Evolutionary conservation across 30 jellyfish, hydroid and myxozoan genomes (phyloP).

Genomic region (Pseudorhiza aurosa): DNA sequence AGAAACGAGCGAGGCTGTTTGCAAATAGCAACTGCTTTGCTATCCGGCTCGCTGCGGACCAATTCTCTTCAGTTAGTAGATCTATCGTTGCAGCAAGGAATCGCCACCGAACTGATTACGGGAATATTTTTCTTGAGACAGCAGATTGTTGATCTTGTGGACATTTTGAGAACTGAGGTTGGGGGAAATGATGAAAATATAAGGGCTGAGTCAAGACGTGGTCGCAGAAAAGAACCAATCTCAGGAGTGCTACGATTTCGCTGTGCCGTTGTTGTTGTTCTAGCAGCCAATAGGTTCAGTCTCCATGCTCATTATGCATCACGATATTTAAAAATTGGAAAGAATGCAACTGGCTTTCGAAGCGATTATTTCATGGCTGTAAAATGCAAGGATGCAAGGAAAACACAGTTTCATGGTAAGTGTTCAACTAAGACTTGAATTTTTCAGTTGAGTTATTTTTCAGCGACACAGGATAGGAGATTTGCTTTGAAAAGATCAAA

Average conservation of each 20-base stretch:
- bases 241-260: conserved; percentile 69
- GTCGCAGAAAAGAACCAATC: background rate
- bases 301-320: conserved; percentile 21
- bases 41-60: conserved; percentile 39
- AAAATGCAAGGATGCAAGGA: background rate
- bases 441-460: too few relatives aligned
- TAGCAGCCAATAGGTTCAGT: conserved; percentile 59
- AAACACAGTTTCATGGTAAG: conserved; percentile 1
- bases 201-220: conserved; percentile 12
- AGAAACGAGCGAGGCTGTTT: conserved; percentile 29
- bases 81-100: conserved; percentile 2
- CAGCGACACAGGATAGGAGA: too few relatives aligned
- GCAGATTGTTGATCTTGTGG: conserved; percentile 24
- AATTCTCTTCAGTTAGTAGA: background rate
- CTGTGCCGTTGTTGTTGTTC: conserved; percentile 62
- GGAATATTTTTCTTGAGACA: conserved; percentile 20
- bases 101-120: conserved; percentile 1
- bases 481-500: too few relatives aligned
- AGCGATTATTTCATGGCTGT: background rate
- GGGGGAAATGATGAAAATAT: conserved; percentile 27
- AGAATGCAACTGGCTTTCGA: background rate
- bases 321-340: background rate
- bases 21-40: conserved; percentile 38
- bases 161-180: conserved; percentile 69
- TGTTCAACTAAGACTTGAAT: too few relatives aligned